Percentiles rank a stretch among this genome's conserved stretches.
phyloP scores from a whole-genome alignment of 2,797 vertebrate species.

The Neosilurus hyrtlii region DNA sequence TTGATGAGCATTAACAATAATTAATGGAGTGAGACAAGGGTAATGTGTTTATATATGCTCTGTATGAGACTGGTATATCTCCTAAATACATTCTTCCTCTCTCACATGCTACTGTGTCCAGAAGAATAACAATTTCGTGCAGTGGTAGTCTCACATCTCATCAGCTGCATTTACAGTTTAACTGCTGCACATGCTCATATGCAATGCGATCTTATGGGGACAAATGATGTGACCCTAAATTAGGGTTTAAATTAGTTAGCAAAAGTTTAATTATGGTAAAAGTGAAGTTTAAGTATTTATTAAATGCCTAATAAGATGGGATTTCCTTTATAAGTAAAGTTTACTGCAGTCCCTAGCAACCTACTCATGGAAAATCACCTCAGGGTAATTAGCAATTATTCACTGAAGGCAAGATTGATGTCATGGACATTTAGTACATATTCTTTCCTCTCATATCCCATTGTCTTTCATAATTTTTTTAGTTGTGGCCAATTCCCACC shows the following conservation, averaged over 20 bases:
- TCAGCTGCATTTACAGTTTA: not conserved
- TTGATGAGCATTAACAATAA: not conserved
- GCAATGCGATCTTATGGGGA: not conserved
- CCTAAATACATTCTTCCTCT: not conserved
- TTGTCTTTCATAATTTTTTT: too few relatives aligned
- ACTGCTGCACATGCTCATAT: not conserved
- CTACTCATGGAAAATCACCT: conserved; percentile 30
- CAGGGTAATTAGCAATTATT: conserved; percentile 20
- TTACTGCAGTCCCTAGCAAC: not conserved
- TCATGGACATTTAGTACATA: too few relatives aligned
- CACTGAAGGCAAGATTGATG: too few relatives aligned
- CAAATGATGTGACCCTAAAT: not conserved
- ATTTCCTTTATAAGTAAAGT: not conserved
- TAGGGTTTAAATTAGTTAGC: not conserved
- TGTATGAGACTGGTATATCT: not conserved
- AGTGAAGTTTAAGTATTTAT: not conserved
- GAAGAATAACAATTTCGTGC: not conserved
- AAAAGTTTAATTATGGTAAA: not conserved
- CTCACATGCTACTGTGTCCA: not conserved
- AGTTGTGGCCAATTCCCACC: too few relatives aligned
- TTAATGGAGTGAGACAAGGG: not conserved
- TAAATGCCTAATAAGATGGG: not conserved
- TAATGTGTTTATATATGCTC: not conserved
- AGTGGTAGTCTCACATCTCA: not conserved
- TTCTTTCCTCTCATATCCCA: too few relatives aligned